Base-by-base conservation (phyloP, 2,113 vertebrate genomes). In the Sinocyclocheilus anophthalmus region DNA sequence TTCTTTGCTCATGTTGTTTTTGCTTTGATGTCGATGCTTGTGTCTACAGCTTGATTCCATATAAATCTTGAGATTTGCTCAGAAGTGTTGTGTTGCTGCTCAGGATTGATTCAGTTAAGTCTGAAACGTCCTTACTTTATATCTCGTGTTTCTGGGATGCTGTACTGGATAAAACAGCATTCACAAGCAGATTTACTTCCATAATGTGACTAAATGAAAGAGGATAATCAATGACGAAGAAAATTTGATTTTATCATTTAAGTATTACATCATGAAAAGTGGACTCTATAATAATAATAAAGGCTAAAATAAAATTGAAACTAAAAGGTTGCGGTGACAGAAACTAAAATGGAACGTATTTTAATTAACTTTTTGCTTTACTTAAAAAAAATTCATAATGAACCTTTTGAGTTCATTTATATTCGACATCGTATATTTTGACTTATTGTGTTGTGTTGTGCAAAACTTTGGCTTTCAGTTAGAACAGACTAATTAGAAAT, bases 1-100 rank as follows among this genome's bases (percentile, higher is more conserved):
- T 75, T 48, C 72, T 75, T 48, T 12, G 1, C 39, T 75, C 42
- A 48, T 48, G 42, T 75, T 48, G 72, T 75, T 75, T 75, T 75
- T 11, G 5, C 72, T 75, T 24, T 75, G 39, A 75, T 45, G 39
- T 42, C 37, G 18, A 42, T 45, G 70, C 4, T 22, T 12, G 22
- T 5, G 70, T 48, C 39, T 24, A 24, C 37, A 72, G 69, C 12
- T 75, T 48, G 22, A 48, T 24, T 48, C 20, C 37, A 75, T 48
- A 48, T 45, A 48, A 48, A 48, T 75, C 72, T 24, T 13, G 22
- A 48, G 42, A 75, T 48, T 75, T 75, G 72, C 48, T 75, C 22
- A 24, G n/a, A n/a, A 26, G 72, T 75, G 42, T 75, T 75, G 72
- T 4, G 72, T 24, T 45, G 22, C 18, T 59, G 72, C 42, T 30